Percentiles rank a stretch among this genome's conserved stretches.
Conservation (phyloP, 2,888 invertebrate genomes). For the Plagiodera versicolora region DNA sequence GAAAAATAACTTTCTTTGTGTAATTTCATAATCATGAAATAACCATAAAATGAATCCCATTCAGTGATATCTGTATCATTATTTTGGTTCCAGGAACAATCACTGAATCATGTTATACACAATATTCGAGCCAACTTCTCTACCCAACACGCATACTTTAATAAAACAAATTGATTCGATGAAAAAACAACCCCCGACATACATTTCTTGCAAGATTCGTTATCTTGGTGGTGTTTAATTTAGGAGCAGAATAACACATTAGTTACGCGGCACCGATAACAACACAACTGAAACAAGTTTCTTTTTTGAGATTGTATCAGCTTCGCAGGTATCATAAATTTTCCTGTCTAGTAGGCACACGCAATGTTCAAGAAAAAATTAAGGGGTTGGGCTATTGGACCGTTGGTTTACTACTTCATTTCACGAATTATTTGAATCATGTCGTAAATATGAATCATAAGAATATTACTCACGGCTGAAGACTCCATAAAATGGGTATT, state of each 20-base stretch:
- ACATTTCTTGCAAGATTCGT: slow-evolving; percentile 17
- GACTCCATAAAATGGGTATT: no score
- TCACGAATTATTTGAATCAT: not conserved
- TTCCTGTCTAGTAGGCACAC: not conserved
- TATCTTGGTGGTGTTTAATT: slow-evolving; percentile 25
- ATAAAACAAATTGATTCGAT: not conserved
- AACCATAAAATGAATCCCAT: no score
- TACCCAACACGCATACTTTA: not conserved
- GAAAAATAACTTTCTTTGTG: no score
- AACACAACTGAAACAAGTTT: slow-evolving; percentile 24
- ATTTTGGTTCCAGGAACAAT: no score
- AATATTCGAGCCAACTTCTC: no score
- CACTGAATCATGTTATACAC: no score
- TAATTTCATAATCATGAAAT: no score
- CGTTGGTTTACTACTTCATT: not conserved
- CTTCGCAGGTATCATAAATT: not conserved
- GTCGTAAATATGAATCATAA: not conserved
- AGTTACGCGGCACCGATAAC: slow-evolving; percentile 21
- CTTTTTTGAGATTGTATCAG: slow-evolving; percentile 21
- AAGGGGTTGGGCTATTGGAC: not conserved
- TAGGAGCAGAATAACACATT: slow-evolving; percentile 20
- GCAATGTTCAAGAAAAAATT: not conserved
- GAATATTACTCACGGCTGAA: no score
- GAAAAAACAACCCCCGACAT: not conserved
- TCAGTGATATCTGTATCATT: no score